A percentile compares a stretch with the other conserved stretches of the same genome.
Conservation (phyloP, 2,888 invertebrate species). For the Sialis lutaria region DNA sequence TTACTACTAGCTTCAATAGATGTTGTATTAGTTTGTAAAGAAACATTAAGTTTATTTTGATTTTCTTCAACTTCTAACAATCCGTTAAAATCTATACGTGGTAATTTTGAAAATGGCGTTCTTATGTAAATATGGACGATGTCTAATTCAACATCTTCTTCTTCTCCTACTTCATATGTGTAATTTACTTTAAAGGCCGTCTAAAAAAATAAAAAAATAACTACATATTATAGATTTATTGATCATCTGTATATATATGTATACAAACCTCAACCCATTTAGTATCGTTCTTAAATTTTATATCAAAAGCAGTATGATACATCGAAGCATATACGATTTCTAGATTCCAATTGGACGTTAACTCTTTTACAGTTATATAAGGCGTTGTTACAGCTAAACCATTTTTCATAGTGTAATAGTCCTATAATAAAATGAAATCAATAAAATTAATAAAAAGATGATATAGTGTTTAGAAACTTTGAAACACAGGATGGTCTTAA, state of each 20-base stretch:
- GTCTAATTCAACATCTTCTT: conserved; percentile 25
- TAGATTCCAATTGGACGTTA: conserved; percentile 32
- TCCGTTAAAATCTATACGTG: conserved; percentile 27
- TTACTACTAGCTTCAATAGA: conserved; percentile 30
- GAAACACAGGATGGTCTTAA: too few species aligned
- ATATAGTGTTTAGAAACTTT: too few species aligned
- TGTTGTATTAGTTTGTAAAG: conserved; percentile 29
- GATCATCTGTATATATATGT: neutral
- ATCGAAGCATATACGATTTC: conserved; percentile 25
- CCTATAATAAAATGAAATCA: conserved; percentile 15
- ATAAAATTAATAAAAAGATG: neutral
- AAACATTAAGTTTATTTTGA: conserved; percentile 31
- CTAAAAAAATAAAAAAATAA: conserved; percentile 16
- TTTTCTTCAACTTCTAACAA: conserved; percentile 30
- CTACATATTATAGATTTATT: neutral
- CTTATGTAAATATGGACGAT: conserved; percentile 29
- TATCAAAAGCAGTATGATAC: conserved; percentile 28
- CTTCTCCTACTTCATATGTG: conserved; percentile 23
- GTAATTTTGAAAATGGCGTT: conserved; percentile 34
- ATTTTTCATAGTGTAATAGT: conserved; percentile 33
- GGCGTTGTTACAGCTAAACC: conserved; percentile 36
- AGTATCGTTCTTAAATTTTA: conserved; percentile 26
- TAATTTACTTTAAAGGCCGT: conserved; percentile 33
- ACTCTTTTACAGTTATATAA: conserved; percentile 26
- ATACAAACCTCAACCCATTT: conserved; percentile 24